These are phyloP conservation scores for Chrysopa pallens DNA, from an alignment of 1,140 invertebrate genomes.

Conservation along the genomic window DNA sequence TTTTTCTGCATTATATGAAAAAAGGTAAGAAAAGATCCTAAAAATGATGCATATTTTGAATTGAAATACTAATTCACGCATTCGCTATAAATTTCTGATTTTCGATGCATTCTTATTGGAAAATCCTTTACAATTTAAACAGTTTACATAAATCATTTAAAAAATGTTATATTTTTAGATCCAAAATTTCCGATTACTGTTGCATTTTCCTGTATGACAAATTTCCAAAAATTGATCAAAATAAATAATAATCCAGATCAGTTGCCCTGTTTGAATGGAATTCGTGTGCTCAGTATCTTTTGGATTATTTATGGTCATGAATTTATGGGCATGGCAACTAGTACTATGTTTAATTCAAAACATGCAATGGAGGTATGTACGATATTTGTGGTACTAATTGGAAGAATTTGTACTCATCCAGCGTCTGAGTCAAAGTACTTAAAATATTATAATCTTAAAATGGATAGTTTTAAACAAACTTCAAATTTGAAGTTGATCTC, in stretches of 20 bases:
- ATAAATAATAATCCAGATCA: constrained; percentile 10
- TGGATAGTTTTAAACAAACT: no score
- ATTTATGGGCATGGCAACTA: constrained; percentile 6
- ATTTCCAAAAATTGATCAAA: constrained; percentile 15
- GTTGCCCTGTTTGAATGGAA: constrained; percentile 30
- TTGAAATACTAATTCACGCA: no score
- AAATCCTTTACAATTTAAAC: not conserved
- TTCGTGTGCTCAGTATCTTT: constrained; percentile 36
- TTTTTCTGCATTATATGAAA: constrained; percentile 3
- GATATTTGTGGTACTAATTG: no score
- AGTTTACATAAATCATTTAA: not conserved
- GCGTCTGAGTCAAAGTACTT: no score
- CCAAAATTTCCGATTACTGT: constrained; percentile 10
- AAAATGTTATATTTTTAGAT: constrained; percentile 5
- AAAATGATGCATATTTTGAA: no score
- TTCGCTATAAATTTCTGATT: no score
- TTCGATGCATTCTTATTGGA: no score
- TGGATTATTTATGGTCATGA: constrained; percentile 47
- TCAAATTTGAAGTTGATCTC: no score
- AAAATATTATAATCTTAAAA: no score
- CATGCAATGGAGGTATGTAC: not conserved
- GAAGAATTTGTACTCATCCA: no score
- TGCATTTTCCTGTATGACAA: constrained; percentile 21
- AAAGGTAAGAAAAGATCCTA: no score
- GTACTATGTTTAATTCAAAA: constrained; percentile 1